Evolutionary conservation across 2,113 vertebrate species (phyloP), one percentile per base, ranked within the genome.

Genomic region (Jaculus jaculus): DNA sequence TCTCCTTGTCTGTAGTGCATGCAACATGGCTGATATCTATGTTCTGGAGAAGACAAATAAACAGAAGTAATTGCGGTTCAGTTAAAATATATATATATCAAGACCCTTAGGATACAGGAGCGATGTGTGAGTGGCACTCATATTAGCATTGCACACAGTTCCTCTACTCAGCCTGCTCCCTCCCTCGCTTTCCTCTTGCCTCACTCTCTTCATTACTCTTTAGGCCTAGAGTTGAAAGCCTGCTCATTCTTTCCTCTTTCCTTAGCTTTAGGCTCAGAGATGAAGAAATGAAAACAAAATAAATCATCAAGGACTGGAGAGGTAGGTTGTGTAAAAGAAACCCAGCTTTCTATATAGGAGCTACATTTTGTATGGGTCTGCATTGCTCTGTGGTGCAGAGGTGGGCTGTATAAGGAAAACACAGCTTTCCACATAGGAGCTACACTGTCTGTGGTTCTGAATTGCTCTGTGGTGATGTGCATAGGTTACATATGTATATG

Each of bases 191-290:
- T 80, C 63, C 60, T 75, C 21, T 18, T 20, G 75, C 71, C 80
- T 89, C 58, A 26, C 10, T 13, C 90, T 93, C 92, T 84, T 79
- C 93, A 92, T 97, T 95, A 84, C 42, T 89, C 82, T 93, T 58
- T 18, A 73, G 66, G 47, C 79, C 88, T 78, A 4, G 68, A 90
- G 73, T 51, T 54, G 74, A 96, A 94, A 63, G 92, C 96, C 0
- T 90, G 84, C 91, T 97, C 97, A 96, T 98, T 98, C 95, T 98
- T 97, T 91, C 13, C 92, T 96, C 63, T 95, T 84, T 58, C 60
- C 61, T 94, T 95, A 61, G 75, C 83, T 90, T 21, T 47, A 81
- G 79, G 85, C 91, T 83, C 7, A 17, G 26, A 60, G 42, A 94
- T 69, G 82, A 84, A 93, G 96, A 95, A 93, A 42, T 71, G 82